phyloP scores from a whole-genome alignment of 1,140 invertebrate genomes.

The Cylas formicarius region DNA sequence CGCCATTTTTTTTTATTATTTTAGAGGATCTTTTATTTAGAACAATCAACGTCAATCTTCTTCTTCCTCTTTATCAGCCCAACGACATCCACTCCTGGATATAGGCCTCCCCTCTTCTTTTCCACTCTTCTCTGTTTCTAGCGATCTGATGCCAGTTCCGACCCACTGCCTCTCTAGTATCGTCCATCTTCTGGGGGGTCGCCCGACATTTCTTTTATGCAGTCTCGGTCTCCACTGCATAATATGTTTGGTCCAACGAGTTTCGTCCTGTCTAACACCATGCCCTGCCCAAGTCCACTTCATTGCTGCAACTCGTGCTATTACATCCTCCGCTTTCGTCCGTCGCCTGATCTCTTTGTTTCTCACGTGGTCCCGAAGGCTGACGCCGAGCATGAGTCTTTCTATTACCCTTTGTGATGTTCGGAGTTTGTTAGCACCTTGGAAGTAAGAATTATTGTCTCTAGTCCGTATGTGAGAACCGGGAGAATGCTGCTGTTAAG shows the following conservation, averaged over 20 bases:
- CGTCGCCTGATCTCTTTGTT: not conserved
- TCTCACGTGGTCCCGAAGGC: slow-evolving; percentile 1
- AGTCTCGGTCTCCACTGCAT: slow-evolving; percentile 1
- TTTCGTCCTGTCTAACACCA: too few species aligned
- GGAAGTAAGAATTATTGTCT: slow-evolving; percentile 16
- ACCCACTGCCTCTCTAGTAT: too few species aligned
- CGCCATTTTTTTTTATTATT: too few species aligned
- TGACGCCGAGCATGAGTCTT: not conserved
- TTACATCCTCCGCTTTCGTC: not conserved
- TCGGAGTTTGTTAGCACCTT: slow-evolving; percentile 10
- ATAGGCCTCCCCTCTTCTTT: too few species aligned
- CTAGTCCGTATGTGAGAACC: slow-evolving; percentile 14
- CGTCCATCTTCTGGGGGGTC: too few species aligned
- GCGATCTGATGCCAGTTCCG: too few species aligned
- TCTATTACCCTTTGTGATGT: slow-evolving; percentile 3
- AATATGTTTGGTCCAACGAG: slow-evolving; percentile 7
- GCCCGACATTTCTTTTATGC: not conserved
- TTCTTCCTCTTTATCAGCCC: too few species aligned
- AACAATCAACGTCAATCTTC: too few species aligned
- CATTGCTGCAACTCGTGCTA: not conserved
- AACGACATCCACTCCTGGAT: too few species aligned
- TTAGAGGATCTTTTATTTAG: too few species aligned
- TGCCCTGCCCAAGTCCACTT: slow-evolving; percentile 2
- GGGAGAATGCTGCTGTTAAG: slow-evolving; percentile 12
- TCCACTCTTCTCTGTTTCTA: too few species aligned